Base-by-base conservation (phyloP, 2,797 vertebrate species). In the Melanogrammus aeglefinus region DNA sequence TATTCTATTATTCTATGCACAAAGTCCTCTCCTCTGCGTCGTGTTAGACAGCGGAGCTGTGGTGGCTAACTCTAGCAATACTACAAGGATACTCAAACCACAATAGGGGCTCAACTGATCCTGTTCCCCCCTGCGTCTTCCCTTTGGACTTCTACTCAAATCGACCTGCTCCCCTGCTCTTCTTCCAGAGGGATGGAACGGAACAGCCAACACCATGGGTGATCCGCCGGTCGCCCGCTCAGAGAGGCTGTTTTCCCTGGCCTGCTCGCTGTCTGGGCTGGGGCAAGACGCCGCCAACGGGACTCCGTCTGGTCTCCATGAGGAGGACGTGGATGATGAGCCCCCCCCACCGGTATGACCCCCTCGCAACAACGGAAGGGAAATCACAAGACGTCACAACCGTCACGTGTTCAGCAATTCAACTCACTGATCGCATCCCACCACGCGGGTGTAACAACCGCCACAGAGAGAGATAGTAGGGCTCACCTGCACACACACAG, bases 201-300 rank as follows among this genome's bases (percentile, higher is more conserved):
- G 91, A 88, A 90, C 94, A 82, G 88, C 90, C 83, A 92, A 86
- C 85, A 83, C 90, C 81, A 88, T 91, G 90, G 92, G 90, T 83
- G 87, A 87, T 80, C 86, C 88, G 36, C 90, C 87, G 41, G 89
- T 93, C 75, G 75, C 86, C 77, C 90, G 89, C 72, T 94, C 90
- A 72, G 91, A 85, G 78, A 95, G 94, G 74, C 94, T 95, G 77
- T 93, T 96, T 77, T 94, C 92, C 1, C 85, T 96, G 86, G 95
- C 95, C 69, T 90, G 86, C 27, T 92, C 94, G 4, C 41, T 84
- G 33, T 90, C 90, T 1, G 90, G 83, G 33, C 80, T 90, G 0
- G 90, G 89, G 66, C 85, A 89, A 39, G 92, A 88, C 1, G 80
- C 87, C 14, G 83, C 83, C 82, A 92, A 89, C 31, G 91, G 91